phyloP scores from a whole-genome alignment of 2,797 vertebrate species.

The Propithecus deckenii region DNA sequence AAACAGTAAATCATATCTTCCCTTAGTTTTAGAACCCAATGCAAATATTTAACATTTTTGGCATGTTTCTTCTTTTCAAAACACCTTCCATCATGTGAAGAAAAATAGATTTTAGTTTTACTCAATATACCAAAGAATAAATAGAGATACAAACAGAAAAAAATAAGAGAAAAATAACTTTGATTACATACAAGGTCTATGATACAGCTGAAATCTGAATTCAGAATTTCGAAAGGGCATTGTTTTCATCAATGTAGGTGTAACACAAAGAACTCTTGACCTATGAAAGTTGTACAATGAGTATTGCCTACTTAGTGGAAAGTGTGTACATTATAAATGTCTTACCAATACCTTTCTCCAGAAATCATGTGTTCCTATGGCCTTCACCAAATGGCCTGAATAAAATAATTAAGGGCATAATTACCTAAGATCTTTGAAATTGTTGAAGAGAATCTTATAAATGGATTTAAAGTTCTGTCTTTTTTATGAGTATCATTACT shows the following conservation, averaged over 20 bases:
- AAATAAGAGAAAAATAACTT: background rate
- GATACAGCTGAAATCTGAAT: background rate
- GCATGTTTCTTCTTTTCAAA: slow-evolving; percentile 46
- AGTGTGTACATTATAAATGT: background rate
- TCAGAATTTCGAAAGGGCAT: background rate
- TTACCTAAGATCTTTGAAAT: slow-evolving; percentile 24
- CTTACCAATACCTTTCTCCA: background rate
- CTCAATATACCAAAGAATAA: background rate
- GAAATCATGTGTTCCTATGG: slow-evolving; percentile 11
- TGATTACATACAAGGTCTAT: background rate
- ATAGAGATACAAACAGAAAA: background rate
- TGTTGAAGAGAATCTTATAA: background rate
- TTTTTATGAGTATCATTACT: background rate
- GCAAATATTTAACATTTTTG: slow-evolving; percentile 45
- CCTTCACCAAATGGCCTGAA: background rate
- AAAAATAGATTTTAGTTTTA: slow-evolving; percentile 14
- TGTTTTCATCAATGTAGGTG: background rate
- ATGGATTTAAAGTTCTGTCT: background rate
- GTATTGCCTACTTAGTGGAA: background rate
- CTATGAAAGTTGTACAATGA: background rate
- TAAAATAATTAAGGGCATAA: slow-evolving; percentile 13
- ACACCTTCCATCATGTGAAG: background rate
- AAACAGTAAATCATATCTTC: slow-evolving; percentile 8
- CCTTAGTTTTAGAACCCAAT: background rate
- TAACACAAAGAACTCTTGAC: background rate